These are phyloP conservation scores for Cephus spinipes DNA, from an alignment of 2,888 invertebrate genomes.

Conservation along the genomic window DNA sequence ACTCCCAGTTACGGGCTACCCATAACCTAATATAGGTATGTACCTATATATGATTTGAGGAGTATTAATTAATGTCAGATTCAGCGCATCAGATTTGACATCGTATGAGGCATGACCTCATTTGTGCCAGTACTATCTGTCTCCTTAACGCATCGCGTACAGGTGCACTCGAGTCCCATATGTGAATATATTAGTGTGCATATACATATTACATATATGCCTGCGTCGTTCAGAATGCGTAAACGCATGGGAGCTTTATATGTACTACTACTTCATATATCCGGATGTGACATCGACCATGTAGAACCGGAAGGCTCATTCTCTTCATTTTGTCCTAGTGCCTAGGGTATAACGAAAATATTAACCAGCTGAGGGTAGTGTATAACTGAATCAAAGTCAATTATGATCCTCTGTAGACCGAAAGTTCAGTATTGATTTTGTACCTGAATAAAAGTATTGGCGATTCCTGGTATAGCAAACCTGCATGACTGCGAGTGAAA, in stretches of 20 bases:
- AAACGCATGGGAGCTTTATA: background rate
- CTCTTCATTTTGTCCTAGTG: background rate
- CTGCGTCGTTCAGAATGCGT: background rate
- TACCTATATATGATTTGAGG: conserved; percentile 32
- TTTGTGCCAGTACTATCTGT: conserved; percentile 49
- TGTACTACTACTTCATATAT: background rate
- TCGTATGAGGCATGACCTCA: conserved; percentile 46
- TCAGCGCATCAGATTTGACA: conserved; percentile 54
- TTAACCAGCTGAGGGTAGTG: background rate
- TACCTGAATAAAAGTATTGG: background rate
- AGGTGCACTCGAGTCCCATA: background rate
- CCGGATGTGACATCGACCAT: background rate
- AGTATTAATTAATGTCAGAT: conserved; percentile 59
- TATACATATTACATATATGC: background rate
- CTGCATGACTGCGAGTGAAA: background rate
- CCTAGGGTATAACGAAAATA: background rate
- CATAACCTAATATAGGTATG: background rate
- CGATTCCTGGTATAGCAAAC: background rate
- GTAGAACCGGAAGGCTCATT: background rate
- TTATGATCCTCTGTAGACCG: background rate
- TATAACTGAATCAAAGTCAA: background rate
- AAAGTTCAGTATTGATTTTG: background rate
- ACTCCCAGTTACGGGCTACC: background rate
- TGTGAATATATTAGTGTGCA: background rate
- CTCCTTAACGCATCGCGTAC: conserved; percentile 37